Evolutionary conservation across 2,888 invertebrate genomes (phyloP).

Genomic region (Graphium colonna): DNA sequence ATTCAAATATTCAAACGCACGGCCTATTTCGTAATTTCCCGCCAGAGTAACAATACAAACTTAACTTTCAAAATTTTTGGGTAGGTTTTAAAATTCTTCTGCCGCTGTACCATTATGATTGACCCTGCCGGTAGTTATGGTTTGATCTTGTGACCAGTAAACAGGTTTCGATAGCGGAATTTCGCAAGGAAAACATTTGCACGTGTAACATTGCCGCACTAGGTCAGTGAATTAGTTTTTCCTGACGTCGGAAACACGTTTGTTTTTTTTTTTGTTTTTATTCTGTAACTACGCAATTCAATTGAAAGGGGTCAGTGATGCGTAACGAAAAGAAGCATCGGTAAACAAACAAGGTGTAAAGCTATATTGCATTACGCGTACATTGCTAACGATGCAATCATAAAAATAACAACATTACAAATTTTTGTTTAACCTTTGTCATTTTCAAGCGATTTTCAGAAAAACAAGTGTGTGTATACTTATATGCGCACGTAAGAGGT

Average conservation of each 20-base stretch:
- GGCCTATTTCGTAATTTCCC: too few species aligned
- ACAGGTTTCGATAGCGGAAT: too few species aligned
- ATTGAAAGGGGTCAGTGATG: neutral
- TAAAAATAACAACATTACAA: neutral
- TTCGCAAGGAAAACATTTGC: neutral
- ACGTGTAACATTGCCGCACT: neutral
- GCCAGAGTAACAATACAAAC: too few species aligned
- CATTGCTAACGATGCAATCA: neutral
- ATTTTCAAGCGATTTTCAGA: neutral
- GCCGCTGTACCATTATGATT: neutral
- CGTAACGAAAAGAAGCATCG: neutral
- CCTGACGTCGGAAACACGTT: neutral
- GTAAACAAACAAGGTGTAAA: neutral
- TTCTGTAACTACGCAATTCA: slow-evolving; percentile 1
- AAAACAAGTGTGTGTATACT: neutral
- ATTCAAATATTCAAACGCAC: too few species aligned
- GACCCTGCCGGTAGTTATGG: neutral
- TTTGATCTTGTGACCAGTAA: neutral
- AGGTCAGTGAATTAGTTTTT: neutral
- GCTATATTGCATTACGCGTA: too few species aligned
- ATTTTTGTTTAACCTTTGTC: neutral
- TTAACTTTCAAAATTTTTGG: too few species aligned
- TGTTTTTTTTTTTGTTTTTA: neutral
- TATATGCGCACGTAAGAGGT: too few species aligned
- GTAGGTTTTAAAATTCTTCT: too few species aligned